Percentiles rank a stretch among this genome's conserved stretches.
These are phyloP conservation scores for Beroe ovata DNA, from an alignment of 37 sponge, comb jelly and placozoan species.

Conservation along the genomic window DNA sequence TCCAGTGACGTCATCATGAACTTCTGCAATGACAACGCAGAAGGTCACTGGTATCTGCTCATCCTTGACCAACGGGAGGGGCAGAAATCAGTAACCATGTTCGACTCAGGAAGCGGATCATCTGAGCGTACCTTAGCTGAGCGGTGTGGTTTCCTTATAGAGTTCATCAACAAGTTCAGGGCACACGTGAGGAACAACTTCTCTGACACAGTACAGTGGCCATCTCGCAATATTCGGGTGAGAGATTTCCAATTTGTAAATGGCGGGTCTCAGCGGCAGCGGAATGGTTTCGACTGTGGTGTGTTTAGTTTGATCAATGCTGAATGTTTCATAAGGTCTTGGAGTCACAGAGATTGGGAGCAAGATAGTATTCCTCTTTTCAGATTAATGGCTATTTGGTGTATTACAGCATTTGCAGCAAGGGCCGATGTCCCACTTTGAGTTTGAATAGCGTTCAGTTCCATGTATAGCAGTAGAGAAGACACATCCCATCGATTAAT, in stretches of 20 bases:
- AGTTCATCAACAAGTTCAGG: neutral
- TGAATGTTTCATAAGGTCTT: no score
- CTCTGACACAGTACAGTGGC: neutral
- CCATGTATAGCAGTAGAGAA: no score
- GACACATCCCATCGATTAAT: no score
- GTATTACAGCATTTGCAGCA: no score
- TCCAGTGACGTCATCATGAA: neutral
- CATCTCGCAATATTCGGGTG: neutral
- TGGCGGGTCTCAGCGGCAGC: neutral
- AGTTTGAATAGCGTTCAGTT: no score
- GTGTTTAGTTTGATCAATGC: neutral
- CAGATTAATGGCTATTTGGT: no score
- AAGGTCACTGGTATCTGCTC: neutral
- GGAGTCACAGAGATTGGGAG: no score
- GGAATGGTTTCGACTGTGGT: conserved; percentile 10
- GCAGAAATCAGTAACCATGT: neutral
- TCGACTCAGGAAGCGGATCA: neutral
- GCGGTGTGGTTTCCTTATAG: neutral
- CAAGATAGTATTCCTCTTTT: no score
- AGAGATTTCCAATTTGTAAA: neutral
- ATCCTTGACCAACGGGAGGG: neutral
- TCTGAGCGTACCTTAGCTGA: neutral
- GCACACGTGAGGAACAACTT: neutral
- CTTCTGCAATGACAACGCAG: neutral
- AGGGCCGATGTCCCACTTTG: no score